These are phyloP conservation scores for Lates calcarifer DNA, from an alignment of 2,113 vertebrate species.

Conservation along the genomic window DNA sequence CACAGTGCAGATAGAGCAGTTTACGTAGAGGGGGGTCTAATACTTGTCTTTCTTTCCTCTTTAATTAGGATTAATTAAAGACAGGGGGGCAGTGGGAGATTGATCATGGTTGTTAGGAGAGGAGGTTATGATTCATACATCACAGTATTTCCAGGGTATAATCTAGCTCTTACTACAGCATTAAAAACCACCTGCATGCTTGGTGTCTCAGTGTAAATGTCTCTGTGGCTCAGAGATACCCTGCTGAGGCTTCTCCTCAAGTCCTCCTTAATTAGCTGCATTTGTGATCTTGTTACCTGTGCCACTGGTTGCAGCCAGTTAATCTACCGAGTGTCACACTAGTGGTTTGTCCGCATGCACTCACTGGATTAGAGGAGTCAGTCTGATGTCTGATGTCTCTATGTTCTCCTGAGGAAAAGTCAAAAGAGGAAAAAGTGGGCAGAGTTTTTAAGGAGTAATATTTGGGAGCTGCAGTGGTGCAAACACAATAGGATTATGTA, in stretches of 20 bases:
- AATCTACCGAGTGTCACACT: slow-evolving; percentile 27
- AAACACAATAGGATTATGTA: slow-evolving; percentile 55
- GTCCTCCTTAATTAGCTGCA: slow-evolving; percentile 37
- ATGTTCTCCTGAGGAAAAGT: slow-evolving; percentile 1
- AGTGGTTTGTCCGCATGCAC: background rate
- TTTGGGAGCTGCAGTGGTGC: slow-evolving; percentile 23
- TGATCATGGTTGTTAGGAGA: background rate
- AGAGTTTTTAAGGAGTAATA: slow-evolving; percentile 9
- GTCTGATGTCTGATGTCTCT: background rate
- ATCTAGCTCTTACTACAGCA: slow-evolving; percentile 3
- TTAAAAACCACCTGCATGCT: slow-evolving; percentile 32
- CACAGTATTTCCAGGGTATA: slow-evolving; percentile 12
- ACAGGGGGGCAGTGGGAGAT: background rate
- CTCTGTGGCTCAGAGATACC: background rate
- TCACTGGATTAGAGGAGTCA: slow-evolving; percentile 9
- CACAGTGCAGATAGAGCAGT: background rate
- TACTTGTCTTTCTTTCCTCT: background rate
- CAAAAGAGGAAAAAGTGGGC: background rate
- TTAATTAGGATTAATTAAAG: slow-evolving; percentile 11
- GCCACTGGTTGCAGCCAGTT: slow-evolving; percentile 24
- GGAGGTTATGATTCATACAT: slow-evolving; percentile 7
- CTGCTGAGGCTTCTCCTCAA: slow-evolving; percentile 28
- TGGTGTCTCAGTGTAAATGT: slow-evolving; percentile 11
- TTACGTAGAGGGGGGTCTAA: no score
- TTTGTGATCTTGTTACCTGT: slow-evolving; percentile 55